A percentile compares a stretch with the other conserved stretches of the same genome.
These are phyloP conservation scores for Netelia fuscicornis DNA, from an alignment of 2,888 invertebrate genomes.

Conservation along the genomic window DNA sequence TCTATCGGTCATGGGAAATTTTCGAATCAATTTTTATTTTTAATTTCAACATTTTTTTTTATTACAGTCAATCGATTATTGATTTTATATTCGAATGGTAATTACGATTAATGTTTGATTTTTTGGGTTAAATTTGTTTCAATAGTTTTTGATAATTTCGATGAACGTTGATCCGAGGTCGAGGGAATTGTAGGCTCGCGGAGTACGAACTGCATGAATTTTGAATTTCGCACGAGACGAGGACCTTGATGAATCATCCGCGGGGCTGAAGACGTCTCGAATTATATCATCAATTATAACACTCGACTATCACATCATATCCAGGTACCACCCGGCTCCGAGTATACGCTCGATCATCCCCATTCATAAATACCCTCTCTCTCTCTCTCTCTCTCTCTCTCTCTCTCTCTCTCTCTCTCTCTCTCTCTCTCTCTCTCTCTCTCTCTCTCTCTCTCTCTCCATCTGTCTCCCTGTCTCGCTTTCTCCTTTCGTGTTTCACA, in stretches of 20 bases:
- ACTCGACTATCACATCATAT: background rate
- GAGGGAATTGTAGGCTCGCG: background rate
- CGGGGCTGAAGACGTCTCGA: slow-evolving; percentile 16
- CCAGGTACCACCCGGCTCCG: slow-evolving; percentile 22
- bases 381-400: background rate
- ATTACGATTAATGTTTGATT: background rate
- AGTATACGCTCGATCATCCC: slow-evolving; percentile 34
- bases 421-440: background rate
- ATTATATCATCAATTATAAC: slow-evolving; percentile 41
- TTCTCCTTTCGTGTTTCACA: background rate
- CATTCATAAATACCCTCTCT: background rate
- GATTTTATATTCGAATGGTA: background rate
- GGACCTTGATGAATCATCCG: slow-evolving; percentile 52
- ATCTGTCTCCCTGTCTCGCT: background rate
- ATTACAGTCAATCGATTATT: background rate
- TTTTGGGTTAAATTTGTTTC: no score
- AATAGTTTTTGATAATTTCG: no score
- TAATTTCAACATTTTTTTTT: background rate
- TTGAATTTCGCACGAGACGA: background rate
- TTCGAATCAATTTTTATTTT: background rate
- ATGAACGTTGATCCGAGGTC: background rate
- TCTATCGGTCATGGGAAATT: background rate
- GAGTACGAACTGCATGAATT: background rate
- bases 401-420: no score
- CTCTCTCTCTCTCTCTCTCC: background rate